Evolutionary conservation across 1,140 invertebrate genomes (phyloP).

Genomic region (Oppia nitens): DNA sequence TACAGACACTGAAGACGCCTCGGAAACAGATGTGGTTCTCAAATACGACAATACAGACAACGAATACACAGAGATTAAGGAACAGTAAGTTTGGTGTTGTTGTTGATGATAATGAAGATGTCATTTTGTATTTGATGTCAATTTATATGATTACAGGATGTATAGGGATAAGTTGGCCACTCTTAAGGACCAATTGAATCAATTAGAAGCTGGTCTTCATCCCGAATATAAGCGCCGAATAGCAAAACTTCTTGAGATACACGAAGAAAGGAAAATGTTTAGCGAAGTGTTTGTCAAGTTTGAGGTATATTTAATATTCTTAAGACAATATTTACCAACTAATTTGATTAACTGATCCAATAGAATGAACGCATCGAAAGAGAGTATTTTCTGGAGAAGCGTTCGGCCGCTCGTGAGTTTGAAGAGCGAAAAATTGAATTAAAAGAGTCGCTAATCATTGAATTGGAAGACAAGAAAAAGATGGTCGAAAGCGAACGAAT

Average conservation of each 20-base stretch:
- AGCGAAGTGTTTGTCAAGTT: constrained; percentile 70
- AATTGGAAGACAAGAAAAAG: constrained; percentile 80
- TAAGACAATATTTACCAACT: neutral
- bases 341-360: constrained; percentile 2
- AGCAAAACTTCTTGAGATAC: constrained; percentile 60
- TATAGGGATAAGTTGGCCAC: constrained; percentile 80
- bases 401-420: constrained; percentile 71
- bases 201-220: constrained; percentile 65
- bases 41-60: constrained; percentile 44
- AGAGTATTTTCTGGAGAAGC: constrained; percentile 72
- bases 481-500: constrained; percentile 70
- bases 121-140: too few relatives aligned
- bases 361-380: constrained; percentile 60
- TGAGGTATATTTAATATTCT: constrained; percentile 28
- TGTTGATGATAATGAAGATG: too few relatives aligned
- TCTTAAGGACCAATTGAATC: constrained; percentile 73
- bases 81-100: constrained; percentile 74
- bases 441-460: constrained; percentile 67
- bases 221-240: constrained; percentile 66
- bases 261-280: constrained; percentile 54
- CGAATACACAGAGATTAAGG: constrained; percentile 59
- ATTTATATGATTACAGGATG: too few relatives aligned
- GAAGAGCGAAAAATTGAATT: constrained; percentile 87
- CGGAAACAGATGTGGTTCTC: constrained; percentile 59
- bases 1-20: constrained; percentile 56